phyloP scores from a whole-genome alignment of 2,888 invertebrate genomes.

The Scaptodrosophila latifasciaeformis region DNA sequence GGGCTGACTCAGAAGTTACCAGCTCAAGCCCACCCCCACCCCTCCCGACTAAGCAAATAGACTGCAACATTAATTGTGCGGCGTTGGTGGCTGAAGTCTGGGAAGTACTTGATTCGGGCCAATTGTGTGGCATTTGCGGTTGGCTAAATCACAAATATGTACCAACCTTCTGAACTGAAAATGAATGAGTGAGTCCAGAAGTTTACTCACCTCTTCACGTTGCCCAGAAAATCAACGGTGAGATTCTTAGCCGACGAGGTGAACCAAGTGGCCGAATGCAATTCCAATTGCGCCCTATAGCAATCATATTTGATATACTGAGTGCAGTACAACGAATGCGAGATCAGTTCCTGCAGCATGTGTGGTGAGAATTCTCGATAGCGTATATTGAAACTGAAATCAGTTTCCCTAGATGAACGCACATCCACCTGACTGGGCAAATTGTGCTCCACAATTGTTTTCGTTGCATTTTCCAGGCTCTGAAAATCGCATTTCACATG shows the following conservation, averaged over 20 bases:
- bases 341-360: conserved; percentile 92
- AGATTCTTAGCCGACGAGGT: conserved; percentile 85
- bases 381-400: conserved; percentile 89
- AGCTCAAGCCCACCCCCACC: conserved; percentile 7
- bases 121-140: background rate
- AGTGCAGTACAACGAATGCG: conserved; percentile 91
- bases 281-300: conserved; percentile 88
- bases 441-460: conserved; percentile 93
- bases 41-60: conserved; percentile 69
- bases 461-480: conserved; percentile 87
- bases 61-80: conserved; percentile 71
- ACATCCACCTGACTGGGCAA: conserved; percentile 93
- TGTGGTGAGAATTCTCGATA: conserved; percentile 92
- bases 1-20: conserved; percentile 1
- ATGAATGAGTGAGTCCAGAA: too few species aligned
- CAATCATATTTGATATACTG: conserved; percentile 94
- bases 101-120: conserved; percentile 4
- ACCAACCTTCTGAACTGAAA: too few species aligned
- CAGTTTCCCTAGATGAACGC: conserved; percentile 84
- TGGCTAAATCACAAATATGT: conserved; percentile 41
- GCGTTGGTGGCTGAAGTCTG: conserved; percentile 36
- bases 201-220: conserved; percentile 83
- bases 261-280: conserved; percentile 93
- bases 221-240: conserved; percentile 89
- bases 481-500: conserved; percentile 95